Evolutionary conservation across 2,888 invertebrate species (phyloP), one percentile per base, ranked within the genome.

Genomic region (Netelia inedita): DNA sequence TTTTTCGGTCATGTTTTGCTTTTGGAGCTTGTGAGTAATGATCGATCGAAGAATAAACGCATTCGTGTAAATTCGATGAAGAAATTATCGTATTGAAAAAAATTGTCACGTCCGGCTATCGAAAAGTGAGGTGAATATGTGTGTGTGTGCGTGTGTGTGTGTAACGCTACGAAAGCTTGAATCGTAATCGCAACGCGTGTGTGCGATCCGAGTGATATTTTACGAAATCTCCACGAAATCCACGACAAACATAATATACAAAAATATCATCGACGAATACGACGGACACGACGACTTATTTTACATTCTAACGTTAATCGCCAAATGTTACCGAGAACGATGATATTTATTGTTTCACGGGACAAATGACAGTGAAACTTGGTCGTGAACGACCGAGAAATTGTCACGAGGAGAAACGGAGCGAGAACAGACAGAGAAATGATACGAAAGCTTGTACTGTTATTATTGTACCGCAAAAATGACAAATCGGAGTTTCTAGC

Each of bases 1-100:
- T 72, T 82, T 82, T 82, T 74, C 68, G 72, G 78, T 78, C 66
- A 73, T 82, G 82, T 82, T 82, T 82, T 82, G 59, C 82, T 82
- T 78, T 82, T 50, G 59, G 66, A 68, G 68, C 59, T 78, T 50
- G 41, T 61, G 72, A 73, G 66, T 69, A 11, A 57, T 57, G 14
- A 28, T 76, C 16, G 57, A 57, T 43, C 16, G 10, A 66, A 14
- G 41, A n/a, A 46, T 57, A 16, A 68, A 68, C 10, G 53, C 19
- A 35, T 50, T 61, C 8, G 41, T 21, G 65, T 65, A 75, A 65
- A 8, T 46, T 59, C 19, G 14, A 43, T 73, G 9, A 21, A 59
- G 9, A 57, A 72, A 57, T 69, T 23, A 23, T 57, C 14, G 11
- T 35, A 35, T 3, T 19, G 35, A 55, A 55, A 35, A 69, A 69